These are phyloP conservation scores for Xenentodon cancila DNA, from an alignment of 2,797 vertebrate species.

Conservation along the genomic window DNA sequence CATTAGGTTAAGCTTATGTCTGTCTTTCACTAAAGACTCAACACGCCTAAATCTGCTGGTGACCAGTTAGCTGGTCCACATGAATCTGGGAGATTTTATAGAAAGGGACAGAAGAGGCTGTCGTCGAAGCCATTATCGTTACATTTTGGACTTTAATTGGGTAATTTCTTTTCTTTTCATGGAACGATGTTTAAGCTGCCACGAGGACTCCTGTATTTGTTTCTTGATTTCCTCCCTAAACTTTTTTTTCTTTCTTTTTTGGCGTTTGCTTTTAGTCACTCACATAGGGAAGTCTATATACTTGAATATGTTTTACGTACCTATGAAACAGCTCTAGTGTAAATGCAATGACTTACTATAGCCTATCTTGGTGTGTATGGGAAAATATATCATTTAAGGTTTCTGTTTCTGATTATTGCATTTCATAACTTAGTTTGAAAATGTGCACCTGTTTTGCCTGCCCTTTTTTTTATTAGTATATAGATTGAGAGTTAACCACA, in stretches of 20 bases:
- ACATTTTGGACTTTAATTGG: constrained; percentile 12
- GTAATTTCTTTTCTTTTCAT: not conserved
- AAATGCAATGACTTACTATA: constrained; percentile 30
- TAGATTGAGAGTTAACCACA: constrained; percentile 17
- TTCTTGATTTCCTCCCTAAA: constrained; percentile 14
- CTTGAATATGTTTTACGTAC: constrained; percentile 63
- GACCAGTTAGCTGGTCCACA: not conserved
- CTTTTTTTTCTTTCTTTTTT: not conserved
- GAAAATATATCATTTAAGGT: not conserved
- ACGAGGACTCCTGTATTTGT: not conserved
- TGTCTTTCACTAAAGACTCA: constrained; percentile 13
- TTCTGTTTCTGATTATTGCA: no score
- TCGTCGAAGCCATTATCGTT: constrained; percentile 5
- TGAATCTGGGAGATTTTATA: constrained; percentile 9
- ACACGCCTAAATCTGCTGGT: constrained; percentile 19
- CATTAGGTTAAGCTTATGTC: constrained; percentile 17
- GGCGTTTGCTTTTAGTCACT: constrained; percentile 12
- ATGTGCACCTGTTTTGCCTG: constrained; percentile 17
- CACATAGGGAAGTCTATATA: constrained; percentile 46
- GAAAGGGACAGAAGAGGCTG: not conserved
- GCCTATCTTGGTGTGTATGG: constrained; percentile 17
- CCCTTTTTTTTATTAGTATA: constrained; percentile 20
- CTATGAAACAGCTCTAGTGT: constrained; percentile 20
- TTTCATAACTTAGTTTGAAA: no score
- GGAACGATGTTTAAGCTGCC: not conserved